phyloP scores from a whole-genome alignment of 2,888 invertebrate species.

The Drosophila setosimentum region DNA sequence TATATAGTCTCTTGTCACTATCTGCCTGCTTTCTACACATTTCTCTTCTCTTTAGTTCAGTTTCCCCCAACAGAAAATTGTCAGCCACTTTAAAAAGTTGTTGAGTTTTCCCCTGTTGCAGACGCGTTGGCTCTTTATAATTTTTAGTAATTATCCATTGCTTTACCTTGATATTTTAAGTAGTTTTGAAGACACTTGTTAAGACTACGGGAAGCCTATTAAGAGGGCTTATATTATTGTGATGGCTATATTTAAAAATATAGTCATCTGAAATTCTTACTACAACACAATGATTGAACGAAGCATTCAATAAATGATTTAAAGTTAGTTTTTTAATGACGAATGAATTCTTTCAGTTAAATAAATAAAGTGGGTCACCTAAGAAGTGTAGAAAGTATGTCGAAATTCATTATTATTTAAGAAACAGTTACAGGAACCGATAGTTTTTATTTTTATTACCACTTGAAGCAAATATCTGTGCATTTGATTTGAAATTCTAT shows the following conservation, averaged over 20 bases:
- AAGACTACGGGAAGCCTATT: background rate
- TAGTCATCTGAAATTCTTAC: background rate
- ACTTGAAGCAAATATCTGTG: too few species aligned
- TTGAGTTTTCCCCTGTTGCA: conserved; percentile 7
- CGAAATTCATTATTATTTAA: background rate
- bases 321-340: background rate
- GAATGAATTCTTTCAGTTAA: background rate
- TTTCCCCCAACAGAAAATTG: conserved; percentile 24
- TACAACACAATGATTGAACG: background rate
- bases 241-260: background rate
- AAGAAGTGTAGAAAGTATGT: background rate
- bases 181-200: background rate
- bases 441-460: too few species aligned
- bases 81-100: conserved; percentile 33
- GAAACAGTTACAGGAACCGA: background rate
- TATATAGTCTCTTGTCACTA: conserved; percentile 24
- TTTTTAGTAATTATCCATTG: conserved; percentile 7
- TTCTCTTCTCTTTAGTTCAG: conserved; percentile 3
- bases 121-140: background rate
- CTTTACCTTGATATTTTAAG: background rate
- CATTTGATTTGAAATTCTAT: background rate
- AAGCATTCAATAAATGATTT: background rate
- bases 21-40: conserved; percentile 10
- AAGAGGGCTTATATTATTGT: background rate
- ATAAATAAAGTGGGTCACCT: background rate